A percentile compares a stretch with the other conserved stretches of the same genome.
Conservation (phyloP, 2,113 vertebrate genomes). For the Alosa alosa region DNA sequence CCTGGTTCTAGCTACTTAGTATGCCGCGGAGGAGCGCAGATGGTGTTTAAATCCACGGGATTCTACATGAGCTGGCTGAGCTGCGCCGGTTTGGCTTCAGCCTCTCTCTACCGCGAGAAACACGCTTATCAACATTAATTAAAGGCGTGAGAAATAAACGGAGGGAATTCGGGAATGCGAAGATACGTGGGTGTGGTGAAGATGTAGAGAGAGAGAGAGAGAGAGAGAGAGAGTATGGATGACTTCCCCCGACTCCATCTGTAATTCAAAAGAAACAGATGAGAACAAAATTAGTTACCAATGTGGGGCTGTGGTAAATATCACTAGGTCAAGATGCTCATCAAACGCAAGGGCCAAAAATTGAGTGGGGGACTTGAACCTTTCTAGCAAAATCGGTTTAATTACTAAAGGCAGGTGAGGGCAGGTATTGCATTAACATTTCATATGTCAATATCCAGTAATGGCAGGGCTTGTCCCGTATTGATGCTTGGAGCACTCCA, state of each 20-base stretch:
- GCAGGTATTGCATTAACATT: constrained; percentile 14
- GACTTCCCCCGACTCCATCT: neutral
- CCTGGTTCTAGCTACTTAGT: constrained; percentile 9
- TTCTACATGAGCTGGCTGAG: constrained; percentile 1
- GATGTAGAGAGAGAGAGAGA: neutral
- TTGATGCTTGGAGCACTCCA: neutral
- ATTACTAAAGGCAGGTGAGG: neutral
- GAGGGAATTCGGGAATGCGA: neutral
- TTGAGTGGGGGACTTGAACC: neutral
- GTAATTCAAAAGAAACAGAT: neutral
- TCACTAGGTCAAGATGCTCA: neutral
- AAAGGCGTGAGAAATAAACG: constrained; percentile 9
- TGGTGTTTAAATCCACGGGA: neutral
- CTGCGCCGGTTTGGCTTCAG: neutral
- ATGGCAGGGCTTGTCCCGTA: neutral
- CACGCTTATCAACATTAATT: constrained; percentile 12
- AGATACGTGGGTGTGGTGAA: neutral
- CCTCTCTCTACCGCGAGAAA: neutral
- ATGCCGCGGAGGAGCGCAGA: constrained; percentile 7
- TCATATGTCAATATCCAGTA: neutral
- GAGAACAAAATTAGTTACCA: constrained; percentile 1
- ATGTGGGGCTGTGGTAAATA: neutral
- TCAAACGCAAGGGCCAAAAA: neutral
- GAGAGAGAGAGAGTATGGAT: neutral
- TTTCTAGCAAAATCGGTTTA: neutral